These are phyloP conservation scores for Drosophila truncata DNA, from an alignment of 1,140 invertebrate genomes.

Conservation along the genomic window DNA sequence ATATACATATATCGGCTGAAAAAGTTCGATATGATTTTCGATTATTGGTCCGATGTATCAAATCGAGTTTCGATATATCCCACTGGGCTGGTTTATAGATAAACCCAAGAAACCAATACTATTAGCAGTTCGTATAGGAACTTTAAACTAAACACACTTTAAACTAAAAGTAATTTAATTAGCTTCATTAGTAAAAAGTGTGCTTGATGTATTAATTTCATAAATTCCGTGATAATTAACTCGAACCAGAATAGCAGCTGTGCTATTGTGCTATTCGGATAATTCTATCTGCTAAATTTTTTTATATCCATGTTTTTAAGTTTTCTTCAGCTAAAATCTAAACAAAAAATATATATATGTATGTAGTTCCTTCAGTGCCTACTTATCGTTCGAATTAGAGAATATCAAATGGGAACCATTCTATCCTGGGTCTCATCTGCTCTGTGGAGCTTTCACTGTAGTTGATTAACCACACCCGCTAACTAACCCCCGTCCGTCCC, in stretches of 20 bases:
- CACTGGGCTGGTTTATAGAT: too few species aligned
- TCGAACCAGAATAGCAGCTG: too few species aligned
- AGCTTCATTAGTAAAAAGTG: neutral
- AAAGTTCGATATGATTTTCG: too few species aligned
- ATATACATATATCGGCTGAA: too few species aligned
- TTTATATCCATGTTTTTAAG: too few species aligned
- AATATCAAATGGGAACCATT: neutral
- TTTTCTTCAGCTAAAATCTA: too few species aligned
- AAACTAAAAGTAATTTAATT: neutral
- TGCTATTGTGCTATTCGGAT: too few species aligned
- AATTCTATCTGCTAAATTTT: too few species aligned
- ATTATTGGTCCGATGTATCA: too few species aligned
- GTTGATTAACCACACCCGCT: slow-evolving; percentile 31
- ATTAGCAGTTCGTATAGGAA: neutral
- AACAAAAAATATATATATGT: neutral
- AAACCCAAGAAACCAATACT: neutral
- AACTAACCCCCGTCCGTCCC: slow-evolving; percentile 23
- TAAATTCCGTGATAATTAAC: neutral
- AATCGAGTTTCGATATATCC: too few species aligned
- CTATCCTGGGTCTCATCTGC: neutral
- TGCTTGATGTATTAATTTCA: too few species aligned
- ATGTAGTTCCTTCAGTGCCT: neutral
- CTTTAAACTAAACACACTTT: neutral
- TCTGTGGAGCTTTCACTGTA: slow-evolving; percentile 40
- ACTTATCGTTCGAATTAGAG: neutral